Base-by-base conservation (phyloP, 2,888 invertebrate species). In the Alloplasta piceator region DNA sequence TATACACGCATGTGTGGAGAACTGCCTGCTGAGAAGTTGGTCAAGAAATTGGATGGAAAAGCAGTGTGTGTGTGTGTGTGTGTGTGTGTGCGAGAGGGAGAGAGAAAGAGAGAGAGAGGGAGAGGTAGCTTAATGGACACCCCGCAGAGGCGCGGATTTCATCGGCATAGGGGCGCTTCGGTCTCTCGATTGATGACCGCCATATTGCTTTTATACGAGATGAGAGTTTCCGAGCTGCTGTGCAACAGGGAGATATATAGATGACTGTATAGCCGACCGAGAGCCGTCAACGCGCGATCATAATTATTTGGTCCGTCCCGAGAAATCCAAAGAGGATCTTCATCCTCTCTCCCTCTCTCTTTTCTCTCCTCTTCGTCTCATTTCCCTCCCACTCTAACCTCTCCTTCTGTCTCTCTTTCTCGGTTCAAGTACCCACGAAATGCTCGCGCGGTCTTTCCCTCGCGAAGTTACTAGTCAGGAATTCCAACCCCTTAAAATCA, bases 131-230 rank as follows among this genome's bases (percentile, higher is more conserved):
- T 83, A 83, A 85, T 85, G 86, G 87, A 88, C 89, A 89, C 88
- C 88, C 89, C 87, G 88, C 86, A 83, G 88, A 83, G 88, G 80
- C 76, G 80, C 76, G 81, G 72, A 79, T 82, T 82, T 82, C 81
- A 80, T 82, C 80, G 82, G 78, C 71, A 73, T 60, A 76, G 80
- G 80, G 75, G 56, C 61, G 72, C 73, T 72, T 61, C 26, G 26
- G 26, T 26, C 26, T 26, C 75, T 85, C 87, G 88, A 89, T 84
- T 87, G 89, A 89, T 88, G 88, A 86, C 85, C 85, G 88, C 87
- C 87, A 88, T 89, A 87, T 89, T 90, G 88, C 88, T 90, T 26
- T 89, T 87, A 87, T 87, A 88, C 88, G 86, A 86, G 86, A 85
- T 75, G 85, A 87, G 85, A 86, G 86, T 86, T 67, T 77, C 26